Base-by-base conservation (phyloP, 37 sponge, comb jelly and placozoan genomes). In the Diacarnus erythraeanus region DNA sequence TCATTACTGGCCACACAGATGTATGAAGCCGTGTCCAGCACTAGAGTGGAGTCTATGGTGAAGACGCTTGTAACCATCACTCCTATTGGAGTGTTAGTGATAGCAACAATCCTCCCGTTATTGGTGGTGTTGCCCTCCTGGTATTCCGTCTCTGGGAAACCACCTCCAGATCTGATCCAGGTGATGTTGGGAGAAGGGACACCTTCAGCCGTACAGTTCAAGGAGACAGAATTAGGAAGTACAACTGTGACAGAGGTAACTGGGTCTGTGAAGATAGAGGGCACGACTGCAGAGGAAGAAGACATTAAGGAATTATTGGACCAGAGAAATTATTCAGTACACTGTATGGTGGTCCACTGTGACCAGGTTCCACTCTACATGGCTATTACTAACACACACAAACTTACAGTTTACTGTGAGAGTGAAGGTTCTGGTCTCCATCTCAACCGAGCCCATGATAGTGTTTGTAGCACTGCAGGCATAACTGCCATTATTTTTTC, bases 401-500 rank as follows among this genome's bases (percentile, higher is more conserved):
- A 59, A 44, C 79, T 66, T 78, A 78, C 79, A 78, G 36, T 66
- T 78, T 2, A 78, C 68, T 38, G 79, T 78, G 35, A 78, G 56
- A 47, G 63, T 44, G 56, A 67, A 63, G 26, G 3, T 63, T 34
- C 27, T 12, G 1, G 2, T 3, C 29, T 22, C 22, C 41, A 9
- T 36, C 34, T 23, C 15, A 10, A 77, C 77, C n/a, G n/a, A n/a
- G n/a, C n/a, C 43, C 83, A 44, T 78, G 71, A 56, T 81, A 22
- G 25, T 67, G 57, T 83, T 78, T 1, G 25, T 59, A 30, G 76
- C 84, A n/a, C 10, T 57, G 75, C 89, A 89, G 17, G 72, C 75
- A 75, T 80, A 89, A 22, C 42, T 80, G 37, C 56, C 84, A 59
- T 80, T 79, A 44, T 83, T 83, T 25, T 18, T 47, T 64, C 83